Evolutionary conservation across 2,113 vertebrate species (phyloP).

Genomic region (Struthio camelus): DNA sequence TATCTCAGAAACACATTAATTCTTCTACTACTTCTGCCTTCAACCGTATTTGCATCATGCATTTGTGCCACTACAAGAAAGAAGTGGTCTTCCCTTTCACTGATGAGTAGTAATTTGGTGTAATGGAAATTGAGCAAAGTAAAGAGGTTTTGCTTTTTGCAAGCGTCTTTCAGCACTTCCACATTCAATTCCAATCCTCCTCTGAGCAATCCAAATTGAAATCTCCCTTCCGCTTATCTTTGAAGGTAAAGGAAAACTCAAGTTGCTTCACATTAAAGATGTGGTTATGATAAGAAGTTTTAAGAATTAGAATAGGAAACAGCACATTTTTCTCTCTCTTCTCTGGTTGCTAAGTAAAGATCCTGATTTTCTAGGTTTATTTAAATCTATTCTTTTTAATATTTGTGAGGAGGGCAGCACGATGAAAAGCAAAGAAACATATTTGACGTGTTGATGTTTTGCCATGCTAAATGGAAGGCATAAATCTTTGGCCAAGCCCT

Average conservation of each 20-base stretch:
- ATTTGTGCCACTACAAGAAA: rapidly evolving
- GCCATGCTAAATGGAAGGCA: background rate
- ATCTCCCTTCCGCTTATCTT: background rate
- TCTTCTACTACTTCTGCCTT: background rate
- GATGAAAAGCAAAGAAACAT: background rate
- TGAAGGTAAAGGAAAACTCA: background rate
- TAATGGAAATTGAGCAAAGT: background rate
- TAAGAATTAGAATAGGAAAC: background rate
- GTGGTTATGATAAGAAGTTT: background rate
- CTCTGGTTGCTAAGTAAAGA: background rate
- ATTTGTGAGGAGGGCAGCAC: background rate
- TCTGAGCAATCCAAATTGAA: background rate
- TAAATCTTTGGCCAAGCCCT: background rate
- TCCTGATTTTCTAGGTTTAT: background rate
- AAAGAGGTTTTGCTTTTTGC: background rate
- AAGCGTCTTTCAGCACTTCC: background rate
- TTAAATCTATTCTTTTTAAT: background rate
- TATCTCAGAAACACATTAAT: background rate
- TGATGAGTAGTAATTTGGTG: background rate
- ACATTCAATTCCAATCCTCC: background rate
- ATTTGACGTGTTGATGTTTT: background rate
- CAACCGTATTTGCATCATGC: background rate
- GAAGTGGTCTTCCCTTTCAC: background rate
- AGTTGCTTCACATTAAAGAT: background rate
- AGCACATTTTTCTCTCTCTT: background rate